Conservation (phyloP, 2,888 invertebrate species). For the Xanthia icteritia region DNA sequence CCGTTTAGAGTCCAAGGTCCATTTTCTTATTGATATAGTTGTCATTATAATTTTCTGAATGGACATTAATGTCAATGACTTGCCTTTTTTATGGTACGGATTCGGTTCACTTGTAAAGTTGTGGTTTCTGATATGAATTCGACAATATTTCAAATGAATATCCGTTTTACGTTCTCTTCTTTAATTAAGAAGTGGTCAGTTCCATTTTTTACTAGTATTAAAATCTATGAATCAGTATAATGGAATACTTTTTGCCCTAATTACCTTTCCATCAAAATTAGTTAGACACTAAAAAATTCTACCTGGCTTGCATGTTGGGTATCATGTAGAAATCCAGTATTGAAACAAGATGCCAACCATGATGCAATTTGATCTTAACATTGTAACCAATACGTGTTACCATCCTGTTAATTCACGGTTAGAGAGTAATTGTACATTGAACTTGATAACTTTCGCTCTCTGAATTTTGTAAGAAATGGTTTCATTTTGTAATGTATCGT, state of each 20-base stretch:
- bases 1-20: conserved; percentile 49
- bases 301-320: neutral
- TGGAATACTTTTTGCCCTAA: too few species aligned
- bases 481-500: neutral
- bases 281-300: neutral
- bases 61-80: conserved; percentile 42
- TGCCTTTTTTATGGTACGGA: neutral
- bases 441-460: conserved; percentile 60
- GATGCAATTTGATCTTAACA: conserved; percentile 61
- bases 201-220: neutral
- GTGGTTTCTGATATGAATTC: neutral
- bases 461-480: conserved; percentile 4
- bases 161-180: neutral
- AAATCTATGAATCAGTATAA: too few species aligned
- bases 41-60: conserved; percentile 1
- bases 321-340: conserved; percentile 25
- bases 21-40: conserved; percentile 32
- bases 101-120: neutral
- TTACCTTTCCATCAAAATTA: too few species aligned
- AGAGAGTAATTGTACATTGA: conserved; percentile 45
- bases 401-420: conserved; percentile 44
- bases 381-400: conserved; percentile 46
- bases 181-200: too few species aligned
- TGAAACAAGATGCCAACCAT: conserved; percentile 43
- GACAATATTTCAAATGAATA: neutral